Evolutionary conservation across 2,888 invertebrate genomes (phyloP), one percentile per base, ranked within the genome.

Genomic region (Nephrocerus scutellatus): DNA sequence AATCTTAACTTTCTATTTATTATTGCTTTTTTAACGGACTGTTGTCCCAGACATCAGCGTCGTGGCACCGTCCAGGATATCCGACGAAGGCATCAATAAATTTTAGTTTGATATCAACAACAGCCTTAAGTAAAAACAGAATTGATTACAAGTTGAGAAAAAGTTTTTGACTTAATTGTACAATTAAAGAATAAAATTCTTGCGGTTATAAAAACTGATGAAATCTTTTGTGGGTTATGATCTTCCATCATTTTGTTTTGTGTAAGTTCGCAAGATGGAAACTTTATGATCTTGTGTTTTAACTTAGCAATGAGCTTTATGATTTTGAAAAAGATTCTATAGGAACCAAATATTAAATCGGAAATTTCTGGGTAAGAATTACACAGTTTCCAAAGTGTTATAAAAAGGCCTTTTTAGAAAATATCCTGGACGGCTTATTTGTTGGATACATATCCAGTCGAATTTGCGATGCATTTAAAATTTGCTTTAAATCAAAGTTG

Each of bases 151-250:
- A 22, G 21, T 28, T 14, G 12, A 30, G 22, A 30, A 23, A 23
- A 36, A 32, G 22, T 4, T n/a, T 22, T n/a, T 15, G 20, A 32
- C 19, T 34, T 42, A 42, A 33, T 26, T 42, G 32, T n/a, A 36
- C 33, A 28, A 41, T 30, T 9, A 42, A 26, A 21, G 30, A 42
- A 16, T 42, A 37, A n/a, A 30, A 37, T 33, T 33, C 41, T 28
- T 36, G 26, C 36, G 24, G 21, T 36, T 41, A 23, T 31, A 31
- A 25, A 25, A 39, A 22, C 40, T 40, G 31, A 36, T 36, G 13
- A 6, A 19, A 30, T 37, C 37, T 8, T 37, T 37, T 30, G 12
- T 23, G 23, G 39, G 34, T 12, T 34, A 30, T n/a, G 34, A 20
- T 35, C 30, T 10, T 30, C 24, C 15, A 2, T 35, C 9, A 5